Evolutionary conservation across 1,140 invertebrate genomes (phyloP).

Genomic region (Tetramorium simillimum): DNA sequence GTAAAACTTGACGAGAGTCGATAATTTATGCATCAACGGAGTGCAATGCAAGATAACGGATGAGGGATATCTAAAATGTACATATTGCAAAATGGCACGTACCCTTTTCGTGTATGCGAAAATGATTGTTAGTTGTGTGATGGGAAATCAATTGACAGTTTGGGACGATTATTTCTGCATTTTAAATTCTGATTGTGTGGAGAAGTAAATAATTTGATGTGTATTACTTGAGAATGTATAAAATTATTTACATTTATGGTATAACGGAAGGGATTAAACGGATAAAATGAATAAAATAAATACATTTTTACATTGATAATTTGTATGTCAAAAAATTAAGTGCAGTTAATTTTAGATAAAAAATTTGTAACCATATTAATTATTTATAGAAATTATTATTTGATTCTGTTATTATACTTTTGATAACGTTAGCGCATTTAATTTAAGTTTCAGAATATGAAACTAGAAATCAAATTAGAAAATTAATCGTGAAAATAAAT

Average conservation of each 20-base stretch:
- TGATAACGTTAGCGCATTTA: background rate
- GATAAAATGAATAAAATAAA: background rate
- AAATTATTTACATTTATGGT: too few species aligned
- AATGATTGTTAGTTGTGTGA: background rate
- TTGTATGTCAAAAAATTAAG: background rate
- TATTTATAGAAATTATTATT: background rate
- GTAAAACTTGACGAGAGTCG: slow-evolving; percentile 24
- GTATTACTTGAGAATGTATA: background rate
- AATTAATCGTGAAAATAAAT: background rate
- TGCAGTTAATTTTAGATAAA: background rate
- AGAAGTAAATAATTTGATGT: background rate
- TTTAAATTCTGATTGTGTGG: background rate
- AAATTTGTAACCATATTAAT: background rate
- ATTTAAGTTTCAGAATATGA: background rate
- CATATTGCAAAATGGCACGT: background rate
- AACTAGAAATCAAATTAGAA: background rate
- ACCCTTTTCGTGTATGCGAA: background rate
- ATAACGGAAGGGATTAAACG: too few species aligned
- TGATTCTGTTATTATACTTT: background rate
- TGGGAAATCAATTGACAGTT: background rate
- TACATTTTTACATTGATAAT: background rate
- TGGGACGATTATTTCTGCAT: background rate
- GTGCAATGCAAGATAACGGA: background rate
- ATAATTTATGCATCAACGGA: slow-evolving; percentile 30
- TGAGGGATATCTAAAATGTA: background rate